Percentiles rank a stretch among this genome's conserved stretches.
These are phyloP conservation scores for Pardosa pseudoannulata DNA, from an alignment of 2,888 invertebrate species.

Conservation along the genomic window DNA sequence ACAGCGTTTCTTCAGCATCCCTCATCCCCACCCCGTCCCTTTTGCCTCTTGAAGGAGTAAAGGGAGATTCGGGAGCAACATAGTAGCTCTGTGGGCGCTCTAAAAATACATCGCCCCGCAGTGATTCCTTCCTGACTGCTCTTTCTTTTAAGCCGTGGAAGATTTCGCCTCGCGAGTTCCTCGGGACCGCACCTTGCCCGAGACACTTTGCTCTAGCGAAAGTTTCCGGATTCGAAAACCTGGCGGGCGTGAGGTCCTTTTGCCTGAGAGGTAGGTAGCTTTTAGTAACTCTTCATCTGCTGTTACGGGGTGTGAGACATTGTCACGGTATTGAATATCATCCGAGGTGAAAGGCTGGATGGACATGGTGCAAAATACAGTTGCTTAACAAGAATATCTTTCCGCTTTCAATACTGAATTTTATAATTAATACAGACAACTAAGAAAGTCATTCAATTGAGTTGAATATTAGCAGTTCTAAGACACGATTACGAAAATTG, in stretches of 20 bases:
- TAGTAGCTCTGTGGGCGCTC: constrained; percentile 49
- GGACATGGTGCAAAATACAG: no score
- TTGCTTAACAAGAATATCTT: no score
- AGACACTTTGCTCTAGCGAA: not conserved
- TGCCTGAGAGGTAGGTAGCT: not conserved
- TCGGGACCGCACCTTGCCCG: not conserved
- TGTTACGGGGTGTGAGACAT: no score
- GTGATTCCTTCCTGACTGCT: constrained; percentile 5
- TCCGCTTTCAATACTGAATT: no score
- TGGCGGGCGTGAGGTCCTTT: not conserved
- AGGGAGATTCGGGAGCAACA: constrained; percentile 36
- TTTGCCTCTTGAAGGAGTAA: constrained; percentile 13
- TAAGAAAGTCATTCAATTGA: no score
- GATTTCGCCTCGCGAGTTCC: no score
- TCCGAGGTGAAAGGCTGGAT: no score
- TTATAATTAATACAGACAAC: no score
- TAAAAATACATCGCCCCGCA: constrained; percentile 56
- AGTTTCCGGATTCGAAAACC: not conserved
- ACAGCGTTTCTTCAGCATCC: not conserved
- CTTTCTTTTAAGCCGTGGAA: constrained; percentile 26
- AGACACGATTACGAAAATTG: no score
- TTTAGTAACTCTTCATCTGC: no score
- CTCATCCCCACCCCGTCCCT: not conserved
- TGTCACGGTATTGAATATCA: no score
- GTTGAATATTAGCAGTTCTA: no score